phyloP scores from a whole-genome alignment of 1,140 invertebrate genomes.

The Hylaeus volcanicus region DNA sequence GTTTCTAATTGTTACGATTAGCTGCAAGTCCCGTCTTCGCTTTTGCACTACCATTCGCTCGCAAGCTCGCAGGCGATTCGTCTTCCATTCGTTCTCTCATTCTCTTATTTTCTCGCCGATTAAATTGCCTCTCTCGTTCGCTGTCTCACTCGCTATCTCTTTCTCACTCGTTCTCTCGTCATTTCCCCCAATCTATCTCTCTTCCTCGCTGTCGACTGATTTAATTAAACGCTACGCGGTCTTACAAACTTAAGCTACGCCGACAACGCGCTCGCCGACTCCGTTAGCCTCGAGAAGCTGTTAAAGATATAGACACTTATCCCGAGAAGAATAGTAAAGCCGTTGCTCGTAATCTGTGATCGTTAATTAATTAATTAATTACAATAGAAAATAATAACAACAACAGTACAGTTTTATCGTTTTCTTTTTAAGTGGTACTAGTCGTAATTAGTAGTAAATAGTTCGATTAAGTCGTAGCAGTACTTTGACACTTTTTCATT shows the following conservation, averaged over 20 bases:
- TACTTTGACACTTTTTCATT: conserved; percentile 73
- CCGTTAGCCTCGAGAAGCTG: conserved; percentile 61
- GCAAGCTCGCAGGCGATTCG: neutral
- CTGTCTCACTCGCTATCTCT: neutral
- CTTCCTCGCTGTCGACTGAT: conserved; percentile 17
- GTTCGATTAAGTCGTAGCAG: conserved; percentile 70
- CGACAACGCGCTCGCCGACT: conserved; percentile 28
- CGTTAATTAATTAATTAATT: conserved; percentile 61
- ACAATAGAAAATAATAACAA: conserved; percentile 63
- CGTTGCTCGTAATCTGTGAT: conserved; percentile 47
- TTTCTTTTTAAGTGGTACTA: conserved; percentile 61
- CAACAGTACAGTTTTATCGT: conserved; percentile 50
- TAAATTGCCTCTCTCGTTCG: conserved; percentile 10
- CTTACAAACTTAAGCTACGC: conserved; percentile 43
- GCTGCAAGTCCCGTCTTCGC: conserved; percentile 7
- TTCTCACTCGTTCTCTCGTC: neutral
- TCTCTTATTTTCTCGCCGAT: neutral
- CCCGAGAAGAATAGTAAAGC: conserved; percentile 58
- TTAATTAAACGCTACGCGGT: conserved; percentile 47
- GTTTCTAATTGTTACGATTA: conserved; percentile 33
- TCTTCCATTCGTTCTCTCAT: conserved; percentile 7
- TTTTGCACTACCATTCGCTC: neutral
- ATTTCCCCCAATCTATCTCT: neutral
- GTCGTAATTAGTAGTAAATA: conserved; percentile 67
- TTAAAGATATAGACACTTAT: conserved; percentile 56